A percentile compares a stretch with the other conserved stretches of the same genome.
Evolutionary conservation across 2,888 invertebrate genomes (phyloP).

Genomic region (Baccha elongata): DNA sequence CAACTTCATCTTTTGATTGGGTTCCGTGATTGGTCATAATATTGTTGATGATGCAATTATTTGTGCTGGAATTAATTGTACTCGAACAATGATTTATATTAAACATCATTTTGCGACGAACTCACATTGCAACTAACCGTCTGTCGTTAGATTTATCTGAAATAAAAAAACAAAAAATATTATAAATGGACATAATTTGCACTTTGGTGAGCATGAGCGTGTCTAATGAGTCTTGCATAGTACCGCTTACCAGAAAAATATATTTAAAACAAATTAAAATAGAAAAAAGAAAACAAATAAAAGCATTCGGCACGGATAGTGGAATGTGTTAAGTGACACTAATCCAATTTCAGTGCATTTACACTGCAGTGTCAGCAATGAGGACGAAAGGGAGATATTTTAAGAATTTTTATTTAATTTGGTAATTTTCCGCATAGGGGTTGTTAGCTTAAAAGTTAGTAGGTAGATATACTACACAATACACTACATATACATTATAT

Average conservation of each 20-base stretch:
- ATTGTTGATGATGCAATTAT: constrained; percentile 57
- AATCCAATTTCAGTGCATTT: constrained; percentile 65
- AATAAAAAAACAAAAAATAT: constrained; percentile 21
- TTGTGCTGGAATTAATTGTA: constrained; percentile 60
- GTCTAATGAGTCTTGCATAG: constrained; percentile 22
- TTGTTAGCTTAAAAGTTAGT: constrained; percentile 47
- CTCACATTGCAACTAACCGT: constrained; percentile 53
- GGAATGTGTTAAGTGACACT: constrained; percentile 56
- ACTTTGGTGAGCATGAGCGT: constrained; percentile 40
- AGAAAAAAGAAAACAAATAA: constrained; percentile 30
- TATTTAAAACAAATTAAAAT: constrained; percentile 1
- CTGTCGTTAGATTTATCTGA: constrained; percentile 31
- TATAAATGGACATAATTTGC: constrained; percentile 37
- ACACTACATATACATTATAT: too few relatives aligned
- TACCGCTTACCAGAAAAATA: constrained; percentile 6
- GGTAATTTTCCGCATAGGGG: constrained; percentile 62
- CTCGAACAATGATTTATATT: constrained; percentile 58
- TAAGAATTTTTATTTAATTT: constrained; percentile 55
- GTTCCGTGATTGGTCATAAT: constrained; percentile 64
- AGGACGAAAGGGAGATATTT: constrained; percentile 29
- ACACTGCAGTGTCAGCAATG: constrained; percentile 8
- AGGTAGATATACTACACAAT: too few relatives aligned
- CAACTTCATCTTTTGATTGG: constrained; percentile 80
- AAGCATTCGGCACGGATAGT: constrained; percentile 43
- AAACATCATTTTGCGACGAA: constrained; percentile 59